Evolutionary conservation across 1,140 invertebrate genomes (phyloP), one percentile per base, ranked within the genome.

Genomic region (Leptopilina boulardi): DNA sequence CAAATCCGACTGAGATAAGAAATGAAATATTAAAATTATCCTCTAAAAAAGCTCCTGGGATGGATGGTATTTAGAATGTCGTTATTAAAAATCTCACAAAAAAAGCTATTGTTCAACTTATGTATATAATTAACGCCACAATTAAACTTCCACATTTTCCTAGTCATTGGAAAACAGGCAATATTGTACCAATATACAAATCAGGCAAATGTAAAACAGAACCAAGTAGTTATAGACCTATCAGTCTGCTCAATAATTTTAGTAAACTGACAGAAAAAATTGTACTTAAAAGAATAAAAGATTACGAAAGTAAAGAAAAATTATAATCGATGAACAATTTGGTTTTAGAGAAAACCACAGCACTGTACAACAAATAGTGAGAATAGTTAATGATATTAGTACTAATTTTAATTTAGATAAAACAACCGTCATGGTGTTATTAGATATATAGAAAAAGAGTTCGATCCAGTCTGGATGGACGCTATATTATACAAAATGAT

Each of bases 391-490:
- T 74, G 75, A 86, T 47, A 86, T 91, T 1, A 77, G 74, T 1
- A 42, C 79, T 9, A 82, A 82, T 18, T 88, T 86, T 23, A 89
- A 88, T 73, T 81, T 81, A 77, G 84, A 87, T 3, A 74, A 85
- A 47, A 75, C 82, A 10, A 84, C 85, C 8, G 77, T 77, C 0
- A 77, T 85, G 44, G 34, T 89, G 0, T 76, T 90, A 15, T 81
- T 91, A 15, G 90, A 92, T 54, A n/a, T n/a, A 79, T 91, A 2
- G 83, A 85, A 70, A 90, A 72, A 85, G 5, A 4, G 9, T 38
- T 38, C 5, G 34, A 38, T 38, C 34, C 5, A 38, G 34, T 89
- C 0, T 90, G 89, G 87, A 77, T 86, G 13, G 72, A 84, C 10
- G 90, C 87, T 0, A 80, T 91, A 0, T 54, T 89, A 3, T 82